Evolutionary conservation across 2,797 vertebrate genomes (phyloP), one percentile per base, ranked within the genome.

Genomic region (Kryptopterus vitreolus): DNA sequence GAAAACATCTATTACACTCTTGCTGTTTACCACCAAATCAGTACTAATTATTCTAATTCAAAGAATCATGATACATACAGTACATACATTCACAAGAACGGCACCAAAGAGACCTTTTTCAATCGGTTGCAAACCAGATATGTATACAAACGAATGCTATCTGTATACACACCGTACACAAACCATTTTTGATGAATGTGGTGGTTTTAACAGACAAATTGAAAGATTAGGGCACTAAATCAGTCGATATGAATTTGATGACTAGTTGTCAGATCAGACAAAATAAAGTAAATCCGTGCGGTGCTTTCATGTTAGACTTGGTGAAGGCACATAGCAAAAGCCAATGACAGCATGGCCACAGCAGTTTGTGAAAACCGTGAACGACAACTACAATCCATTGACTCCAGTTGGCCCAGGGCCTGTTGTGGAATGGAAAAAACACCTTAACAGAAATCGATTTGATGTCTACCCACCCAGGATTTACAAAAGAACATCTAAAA

Each of bases 401-500:
- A 26, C n/a, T 20, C 8, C 9, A 46, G n/a, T 46, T 16, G 7
- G 15, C 55, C 15, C 22, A 58, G n/a, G 24, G 11, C 8, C 22
- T 43, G 0, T 38, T 26, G 22, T 38, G 22, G 52, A 57, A 57
- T 38, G 22, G 55, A 74, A 59, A n/a, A 55, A 74, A 26, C 71
- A 59, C 35, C 53, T 59, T 20, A 46, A 55, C 16, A 59, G 55
- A 12, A 59, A 74, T 20, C 26, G 72, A 74, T 46, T 12, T 74
- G 35, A 26, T 35, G 26, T 38, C 22, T 26, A 58, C 26, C 90
- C 86, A 85, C 83, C 76, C 38, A 84, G 83, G 85, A 89, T 91
- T 91, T 92, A 90, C 85, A 86, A 87, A n/a, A n/a, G n/a, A n/a
- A 57, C 55, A 81, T 88, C 88, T 92, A 90, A 91, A 76, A 78